Base-by-base conservation (phyloP, 2,888 invertebrate species). In the Orchesellides sinensis region DNA sequence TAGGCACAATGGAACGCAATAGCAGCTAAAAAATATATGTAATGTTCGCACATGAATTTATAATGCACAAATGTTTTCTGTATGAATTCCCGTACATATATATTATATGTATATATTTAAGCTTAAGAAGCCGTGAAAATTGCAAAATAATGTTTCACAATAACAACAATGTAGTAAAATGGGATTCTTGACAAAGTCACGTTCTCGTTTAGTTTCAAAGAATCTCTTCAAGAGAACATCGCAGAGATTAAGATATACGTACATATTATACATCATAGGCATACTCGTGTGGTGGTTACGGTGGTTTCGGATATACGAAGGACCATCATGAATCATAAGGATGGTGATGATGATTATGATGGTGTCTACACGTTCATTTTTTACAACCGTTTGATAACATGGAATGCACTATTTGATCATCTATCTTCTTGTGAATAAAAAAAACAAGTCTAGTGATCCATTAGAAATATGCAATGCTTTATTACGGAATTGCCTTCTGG, bases 91-190 rank as follows among this genome's bases (percentile, higher is more conserved):
- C n/a, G n/a, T n/a, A n/a, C n/a, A n/a, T 6, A 45, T 14, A 14
- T 21, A 79, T 25, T 10, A n/a, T 10, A 40, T 40, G 10, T 14
- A 40, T 8, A 8, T 40, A 8, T 5, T 10, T 40, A 40, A 14
- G n/a, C 40, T 40, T n/a, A 66, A 78, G 65, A 82, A 25, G 52
- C 75, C 75, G 66, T 59, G 72, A 83, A 80, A 83, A 85, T 85
- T 85, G 85, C 85, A 85, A 85, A 85, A 85, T 85, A 83, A 83
- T 83, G 85, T 85, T 85, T 85, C 83, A 82, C 78, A 83, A n/a
- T n/a, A n/a, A 84, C 69, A 78, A 83, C 80, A 68, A 73, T 74
- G 68, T 81, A n/a, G n/a, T n/a, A 66, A 68, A 77, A 68, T 78
- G 59, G 59, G 65, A 78, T 83, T 83, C 78, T 73, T 83, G 78